Evolutionary conservation across 2,113 vertebrate species (phyloP), one percentile per base, ranked within the genome.

Genomic region (Cochlearius cochlearius): DNA sequence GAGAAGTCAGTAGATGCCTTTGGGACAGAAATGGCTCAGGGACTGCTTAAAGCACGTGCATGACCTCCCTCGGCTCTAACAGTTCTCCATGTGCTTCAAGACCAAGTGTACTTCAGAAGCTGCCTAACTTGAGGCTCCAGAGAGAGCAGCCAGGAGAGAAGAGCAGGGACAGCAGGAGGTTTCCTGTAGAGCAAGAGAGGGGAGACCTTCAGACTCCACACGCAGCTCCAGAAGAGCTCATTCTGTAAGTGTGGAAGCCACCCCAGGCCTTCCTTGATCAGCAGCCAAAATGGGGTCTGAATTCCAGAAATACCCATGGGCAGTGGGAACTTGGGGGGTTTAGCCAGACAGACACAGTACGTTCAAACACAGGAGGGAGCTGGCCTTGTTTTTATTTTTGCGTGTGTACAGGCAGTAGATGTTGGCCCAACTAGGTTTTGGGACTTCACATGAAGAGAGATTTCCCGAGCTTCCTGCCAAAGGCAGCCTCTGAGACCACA

Each of bases 381-480:
- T 88, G 90, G 67, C 79, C 77, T 72, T 75, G 12, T 32, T 63
- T 91, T 87, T 52, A 15, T 75, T 87, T 84, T 26, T 72, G 19
- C 72, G 56, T 77, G 50, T 74, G 89, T 59, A 20, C 60, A 91
- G 72, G 55, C 94, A 75, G 60, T 63, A 81, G 62, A 92, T 49
- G n/a, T 77, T 93, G 77, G 41, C 68, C 52, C 34, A 71, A 5
- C 38, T 85, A 32, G 12, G 12, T 80, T 74, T 88, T 45, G 74
- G 68, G 68, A 82, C 73, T 88, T 81, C 88, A 79, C 72, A 93
- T 66, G 56, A 84, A 96, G 86, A 69, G 85, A 75, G 75, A 60
- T 94, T 94, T 95, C 63, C 58, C 63, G 63, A 94, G 34, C 79
- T 96, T 91, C 59, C 73, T 95, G 89, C 87, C 87, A 95, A 92